Conservation (phyloP, 2,113 vertebrate species). For the Heterochromis multidens region DNA sequence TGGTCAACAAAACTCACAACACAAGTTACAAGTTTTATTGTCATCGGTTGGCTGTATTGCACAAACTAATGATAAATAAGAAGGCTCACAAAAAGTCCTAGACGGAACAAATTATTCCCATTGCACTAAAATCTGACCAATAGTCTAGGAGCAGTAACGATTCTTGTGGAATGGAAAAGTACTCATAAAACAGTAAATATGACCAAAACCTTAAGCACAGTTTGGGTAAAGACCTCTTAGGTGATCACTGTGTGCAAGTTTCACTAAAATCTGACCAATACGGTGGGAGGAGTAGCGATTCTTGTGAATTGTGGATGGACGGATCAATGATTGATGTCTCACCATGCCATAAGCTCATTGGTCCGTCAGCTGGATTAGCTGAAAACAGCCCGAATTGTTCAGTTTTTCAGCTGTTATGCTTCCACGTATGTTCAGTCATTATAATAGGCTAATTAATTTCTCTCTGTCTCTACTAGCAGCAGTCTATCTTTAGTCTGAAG, state of each 20-base stretch:
- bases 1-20: no score
- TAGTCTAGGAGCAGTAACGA: no score
- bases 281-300: background rate
- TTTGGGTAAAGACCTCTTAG: no score
- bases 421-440: background rate
- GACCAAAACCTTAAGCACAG: no score
- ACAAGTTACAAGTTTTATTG: background rate
- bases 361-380: background rate
- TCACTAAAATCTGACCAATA: no score
- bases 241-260: no score
- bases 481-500: background rate
- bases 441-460: background rate
- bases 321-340: background rate
- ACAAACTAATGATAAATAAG: background rate
- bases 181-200: no score
- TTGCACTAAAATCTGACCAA: background rate
- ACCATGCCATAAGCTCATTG: background rate
- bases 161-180: no score
- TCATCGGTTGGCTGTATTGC: background rate
- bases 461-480: background rate
- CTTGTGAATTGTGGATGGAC: accelerated
- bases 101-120: background rate
- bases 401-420: background rate
- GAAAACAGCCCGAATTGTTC: background rate
- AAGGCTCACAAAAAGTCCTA: background rate